Base-by-base conservation (phyloP, 2,888 invertebrate genomes). In the Lamproptera curius region DNA sequence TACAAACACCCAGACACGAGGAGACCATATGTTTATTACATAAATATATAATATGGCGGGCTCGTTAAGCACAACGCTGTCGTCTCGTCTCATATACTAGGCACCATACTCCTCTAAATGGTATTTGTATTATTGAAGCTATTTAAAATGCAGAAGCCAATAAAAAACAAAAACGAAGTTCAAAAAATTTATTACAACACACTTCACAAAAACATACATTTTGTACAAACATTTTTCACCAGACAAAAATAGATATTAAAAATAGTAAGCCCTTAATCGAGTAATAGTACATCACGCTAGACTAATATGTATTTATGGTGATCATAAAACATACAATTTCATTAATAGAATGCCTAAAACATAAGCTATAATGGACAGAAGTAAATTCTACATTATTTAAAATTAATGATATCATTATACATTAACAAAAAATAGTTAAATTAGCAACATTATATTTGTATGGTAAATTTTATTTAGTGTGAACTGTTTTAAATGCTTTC, bases 151-250 rank as follows among this genome's bases (percentile, higher is more conserved):
- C 6, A n/a, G n/a, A n/a, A n/a, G n/a, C n/a, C n/a, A n/a, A n/a
- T n/a, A n/a, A 61, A 53, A 50, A 52, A 61, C 56, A 54, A 45
- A 17, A 53, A 38, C 42, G 34, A 65, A 68, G 67, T 79, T 67
- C 64, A 76, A 78, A 74, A n/a, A 70, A 64, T 83, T 74, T 81
- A 83, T 78, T 82, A 72, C 75, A 80, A 65, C 78, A 81, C 80
- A 79, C 80, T 66, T 76, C 76, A 79, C 81, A 71, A 70, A n/a
- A 67, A 81, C 78, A 80, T 74, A 72, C 76, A 76, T 72, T 70
- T 80, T 84, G 76, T 83, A 84, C 81, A 28, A 28, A 28, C 9
- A 71, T 65, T 68, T 71, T 67, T 70, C 65, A 67, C 67, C 65
- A 62, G 66, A 62, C 66, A 63, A 61, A 62, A 65, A 67, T 56